These are phyloP conservation scores for Nyctibius grandis DNA, from an alignment of 2,797 vertebrate species.

Conservation along the genomic window DNA sequence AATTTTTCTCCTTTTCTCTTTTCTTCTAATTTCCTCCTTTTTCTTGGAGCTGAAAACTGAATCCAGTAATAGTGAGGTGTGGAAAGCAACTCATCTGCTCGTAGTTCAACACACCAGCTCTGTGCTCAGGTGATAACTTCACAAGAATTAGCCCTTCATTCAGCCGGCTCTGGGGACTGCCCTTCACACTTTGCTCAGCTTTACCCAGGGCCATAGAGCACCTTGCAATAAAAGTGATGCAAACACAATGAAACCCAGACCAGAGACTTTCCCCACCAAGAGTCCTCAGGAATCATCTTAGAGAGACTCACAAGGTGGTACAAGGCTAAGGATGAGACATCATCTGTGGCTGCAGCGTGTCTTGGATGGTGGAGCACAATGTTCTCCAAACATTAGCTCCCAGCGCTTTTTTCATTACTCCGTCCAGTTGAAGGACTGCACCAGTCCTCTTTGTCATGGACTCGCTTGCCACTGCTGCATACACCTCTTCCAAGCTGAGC, in stretches of 20 bases:
- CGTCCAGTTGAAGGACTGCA: background rate
- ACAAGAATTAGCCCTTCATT: background rate
- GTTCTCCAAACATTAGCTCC: background rate
- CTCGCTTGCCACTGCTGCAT: background rate
- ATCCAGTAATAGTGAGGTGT: background rate
- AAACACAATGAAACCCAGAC: background rate
- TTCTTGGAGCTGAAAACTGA: background rate
- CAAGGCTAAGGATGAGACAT: background rate
- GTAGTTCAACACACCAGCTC: background rate
- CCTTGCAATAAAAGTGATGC: background rate
- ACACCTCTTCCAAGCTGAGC: background rate
- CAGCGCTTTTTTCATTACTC: background rate
- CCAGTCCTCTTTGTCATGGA: background rate
- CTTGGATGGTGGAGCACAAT: background rate
- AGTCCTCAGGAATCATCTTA: background rate
- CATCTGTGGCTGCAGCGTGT: background rate
- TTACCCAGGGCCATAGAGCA: background rate
- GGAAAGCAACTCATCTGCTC: background rate
- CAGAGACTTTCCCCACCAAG: background rate
- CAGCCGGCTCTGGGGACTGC: background rate
- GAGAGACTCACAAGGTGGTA: background rate
- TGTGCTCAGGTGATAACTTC: background rate
- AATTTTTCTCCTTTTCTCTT: background rate
- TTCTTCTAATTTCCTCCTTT: background rate
- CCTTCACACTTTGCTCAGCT: background rate